Conservation (phyloP, 1,140 invertebrate genomes). For the Macrotrachela quadricornifera region DNA sequence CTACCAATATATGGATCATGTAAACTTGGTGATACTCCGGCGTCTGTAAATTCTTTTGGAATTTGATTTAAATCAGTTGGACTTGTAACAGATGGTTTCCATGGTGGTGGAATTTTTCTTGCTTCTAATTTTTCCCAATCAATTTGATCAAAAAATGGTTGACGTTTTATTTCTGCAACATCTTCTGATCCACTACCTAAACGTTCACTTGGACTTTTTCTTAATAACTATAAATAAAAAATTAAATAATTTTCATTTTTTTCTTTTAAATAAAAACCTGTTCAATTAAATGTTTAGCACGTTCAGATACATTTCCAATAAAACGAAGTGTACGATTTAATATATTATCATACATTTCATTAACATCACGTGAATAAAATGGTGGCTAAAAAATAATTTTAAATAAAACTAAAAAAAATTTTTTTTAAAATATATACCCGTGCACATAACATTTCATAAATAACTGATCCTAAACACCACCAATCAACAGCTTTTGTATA, state of each 20-base stretch:
- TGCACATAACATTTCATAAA: slow-evolving; percentile 49
- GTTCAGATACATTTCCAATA: slow-evolving; percentile 8
- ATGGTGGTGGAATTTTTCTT: slow-evolving; percentile 35
- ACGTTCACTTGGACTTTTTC: slow-evolving; percentile 36
- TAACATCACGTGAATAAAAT: slow-evolving; percentile 39
- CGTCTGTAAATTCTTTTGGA: slow-evolving; percentile 3
- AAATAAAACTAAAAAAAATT: not conserved
- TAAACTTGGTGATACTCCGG: not conserved
- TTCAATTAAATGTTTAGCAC: not conserved
- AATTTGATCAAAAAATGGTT: slow-evolving; percentile 37
- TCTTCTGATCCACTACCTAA: slow-evolving; percentile 35
- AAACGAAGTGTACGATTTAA: slow-evolving; percentile 23
- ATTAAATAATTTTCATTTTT: not conserved
- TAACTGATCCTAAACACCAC: slow-evolving; percentile 47
- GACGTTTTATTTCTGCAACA: slow-evolving; percentile 35
- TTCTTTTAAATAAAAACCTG: not conserved
- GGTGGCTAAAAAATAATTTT: slow-evolving; percentile 30
- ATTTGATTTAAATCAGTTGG: slow-evolving; percentile 1
- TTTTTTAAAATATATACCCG: slow-evolving; percentile 18
- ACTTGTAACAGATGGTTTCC: not conserved
- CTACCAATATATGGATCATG: not conserved
- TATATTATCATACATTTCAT: slow-evolving; percentile 42
- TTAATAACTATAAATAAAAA: slow-evolving; percentile 29
- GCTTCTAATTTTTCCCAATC: slow-evolving; percentile 38
- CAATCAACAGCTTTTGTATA: slow-evolving; percentile 47